Evolutionary conservation across 2,113 vertebrate species (phyloP).

Genomic region (Rhea pennata): DNA sequence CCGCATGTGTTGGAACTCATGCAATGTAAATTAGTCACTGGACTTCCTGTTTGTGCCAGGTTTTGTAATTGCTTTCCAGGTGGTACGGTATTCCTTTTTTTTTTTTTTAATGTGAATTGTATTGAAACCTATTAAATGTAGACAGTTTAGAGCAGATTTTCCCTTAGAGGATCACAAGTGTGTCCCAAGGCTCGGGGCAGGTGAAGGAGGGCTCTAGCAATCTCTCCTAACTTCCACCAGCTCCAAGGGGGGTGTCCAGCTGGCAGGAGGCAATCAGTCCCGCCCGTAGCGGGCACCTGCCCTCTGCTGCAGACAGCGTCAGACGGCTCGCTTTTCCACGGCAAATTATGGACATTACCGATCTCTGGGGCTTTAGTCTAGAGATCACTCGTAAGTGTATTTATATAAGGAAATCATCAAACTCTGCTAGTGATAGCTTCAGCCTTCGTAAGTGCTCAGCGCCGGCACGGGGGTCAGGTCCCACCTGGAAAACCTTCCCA

Average conservation of each 20-base stretch:
- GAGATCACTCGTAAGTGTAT: background rate
- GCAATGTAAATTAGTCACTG: rapidly evolving
- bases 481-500: background rate
- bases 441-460: background rate
- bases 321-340: background rate
- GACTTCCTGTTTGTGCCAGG: background rate
- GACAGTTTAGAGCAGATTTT: background rate
- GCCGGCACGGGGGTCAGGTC: background rate
- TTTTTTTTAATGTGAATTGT: background rate
- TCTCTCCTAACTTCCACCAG: background rate
- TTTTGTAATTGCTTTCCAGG: background rate
- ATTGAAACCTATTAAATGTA: background rate
- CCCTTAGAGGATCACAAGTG: background rate
- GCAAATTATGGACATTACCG: background rate
- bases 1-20: background rate
- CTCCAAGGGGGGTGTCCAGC: background rate
- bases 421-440: background rate
- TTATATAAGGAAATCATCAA: background rate
- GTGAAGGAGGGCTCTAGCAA: rapidly evolving
- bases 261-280: no score
- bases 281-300: rapidly evolving
- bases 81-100: rapidly evolving
- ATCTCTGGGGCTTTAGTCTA: background rate
- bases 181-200: rapidly evolving
- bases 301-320: background rate